Percentiles rank a stretch among this genome's conserved stretches.
phyloP scores from a whole-genome alignment of 2,113 vertebrate species.

The Pangasianodon hypophthalmus region DNA sequence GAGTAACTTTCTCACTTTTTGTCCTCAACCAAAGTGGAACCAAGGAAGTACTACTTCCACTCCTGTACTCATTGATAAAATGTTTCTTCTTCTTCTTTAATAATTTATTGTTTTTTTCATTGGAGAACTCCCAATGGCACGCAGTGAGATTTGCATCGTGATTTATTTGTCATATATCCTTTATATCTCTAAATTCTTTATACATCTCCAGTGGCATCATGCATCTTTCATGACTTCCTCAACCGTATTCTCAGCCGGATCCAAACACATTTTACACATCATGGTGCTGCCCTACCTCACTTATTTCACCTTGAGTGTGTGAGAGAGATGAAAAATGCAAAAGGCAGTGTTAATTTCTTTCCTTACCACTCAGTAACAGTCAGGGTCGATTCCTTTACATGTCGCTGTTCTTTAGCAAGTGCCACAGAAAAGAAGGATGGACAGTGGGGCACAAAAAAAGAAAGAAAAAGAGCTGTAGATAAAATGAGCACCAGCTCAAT shows the following conservation, averaged over 20 bases:
- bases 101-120: conserved; percentile 76
- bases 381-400: conserved; percentile 48
- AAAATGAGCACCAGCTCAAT: background rate
- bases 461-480: conserved; percentile 26
- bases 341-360: conserved; percentile 63
- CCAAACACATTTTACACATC: conserved; percentile 76
- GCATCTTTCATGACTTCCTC: conserved; percentile 76
- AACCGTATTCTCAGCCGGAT: conserved; percentile 68
- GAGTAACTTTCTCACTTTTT: conserved; percentile 21
- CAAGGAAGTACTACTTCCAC: conserved; percentile 46
- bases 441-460: background rate
- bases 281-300: conserved; percentile 60
- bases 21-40: conserved; percentile 18
- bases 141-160: conserved; percentile 79
- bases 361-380: conserved; percentile 49
- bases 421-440: background rate
- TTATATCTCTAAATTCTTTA: conserved; percentile 82
- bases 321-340: conserved; percentile 69
- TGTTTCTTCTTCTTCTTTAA: conserved; percentile 70
- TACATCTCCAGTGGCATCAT: conserved; percentile 76
- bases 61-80: conserved; percentile 76
- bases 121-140: conserved; percentile 75
- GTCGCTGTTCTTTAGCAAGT: conserved; percentile 30
- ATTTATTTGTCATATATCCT: conserved; percentile 84
- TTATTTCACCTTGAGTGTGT: conserved; percentile 69